These are phyloP conservation scores for Triops cancriformis DNA, from an alignment of 1,140 invertebrate genomes.

Conservation along the genomic window DNA sequence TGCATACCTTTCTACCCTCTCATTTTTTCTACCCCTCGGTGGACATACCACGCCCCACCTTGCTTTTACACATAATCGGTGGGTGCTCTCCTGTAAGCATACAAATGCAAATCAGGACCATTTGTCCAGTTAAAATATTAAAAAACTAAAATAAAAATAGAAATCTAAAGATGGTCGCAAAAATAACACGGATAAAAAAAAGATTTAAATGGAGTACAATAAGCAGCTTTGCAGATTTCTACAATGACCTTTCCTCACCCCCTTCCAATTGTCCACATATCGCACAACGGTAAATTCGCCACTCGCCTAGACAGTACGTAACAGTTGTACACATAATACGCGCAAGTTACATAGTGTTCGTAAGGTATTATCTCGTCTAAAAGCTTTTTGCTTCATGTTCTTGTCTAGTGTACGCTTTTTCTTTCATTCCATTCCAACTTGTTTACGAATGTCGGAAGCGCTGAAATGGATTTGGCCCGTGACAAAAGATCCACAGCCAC, in stretches of 20 bases:
- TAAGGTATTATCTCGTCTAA: background rate
- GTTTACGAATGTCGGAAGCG: constrained; percentile 12
- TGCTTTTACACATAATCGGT: background rate
- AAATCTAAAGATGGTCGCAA: no score
- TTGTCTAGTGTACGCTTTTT: background rate
- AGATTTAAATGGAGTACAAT: no score
- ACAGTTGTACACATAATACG: background rate
- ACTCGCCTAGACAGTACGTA: no score
- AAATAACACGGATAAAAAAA: no score
- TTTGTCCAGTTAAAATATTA: no score
- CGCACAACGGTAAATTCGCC: no score
- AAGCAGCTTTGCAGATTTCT: no score
- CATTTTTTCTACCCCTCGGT: background rate
- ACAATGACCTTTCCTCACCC: no score
- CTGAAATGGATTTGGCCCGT: constrained; percentile 12
- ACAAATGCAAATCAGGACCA: no score
- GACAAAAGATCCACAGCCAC: constrained; percentile 9
- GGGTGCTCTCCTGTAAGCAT: no score
- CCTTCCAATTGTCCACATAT: no score
- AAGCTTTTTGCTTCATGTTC: background rate
- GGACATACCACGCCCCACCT: background rate
- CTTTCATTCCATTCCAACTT: constrained; percentile 1
- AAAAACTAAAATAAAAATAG: no score
- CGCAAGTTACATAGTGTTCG: background rate
- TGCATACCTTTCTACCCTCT: background rate